These are phyloP conservation scores for Chondrilla cf. caribensis DNA, from an alignment of 37 sponge, comb jelly and placozoan genomes.

Conservation along the genomic window DNA sequence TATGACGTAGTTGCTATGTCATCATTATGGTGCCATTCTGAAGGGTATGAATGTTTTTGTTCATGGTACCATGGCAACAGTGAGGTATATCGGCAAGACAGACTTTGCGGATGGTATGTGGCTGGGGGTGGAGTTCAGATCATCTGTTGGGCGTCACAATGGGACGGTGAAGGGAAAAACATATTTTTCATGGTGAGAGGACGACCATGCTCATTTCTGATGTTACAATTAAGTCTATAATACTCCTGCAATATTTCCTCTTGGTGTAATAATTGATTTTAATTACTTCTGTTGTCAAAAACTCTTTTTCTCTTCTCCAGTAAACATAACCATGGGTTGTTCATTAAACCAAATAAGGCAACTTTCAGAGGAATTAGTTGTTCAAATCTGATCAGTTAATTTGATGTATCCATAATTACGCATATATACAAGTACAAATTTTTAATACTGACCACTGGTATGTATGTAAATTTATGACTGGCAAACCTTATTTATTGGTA, in stretches of 20 bases:
- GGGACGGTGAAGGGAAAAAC: slow-evolving; percentile 82
- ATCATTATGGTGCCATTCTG: too few species aligned
- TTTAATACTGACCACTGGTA: too few species aligned
- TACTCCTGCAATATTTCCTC: too few species aligned
- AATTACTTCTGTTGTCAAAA: too few species aligned
- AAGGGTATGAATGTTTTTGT: slow-evolving; percentile 87
- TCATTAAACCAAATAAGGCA: slow-evolving; percentile 81
- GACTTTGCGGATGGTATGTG: slow-evolving; percentile 87
- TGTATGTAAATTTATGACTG: too few species aligned
- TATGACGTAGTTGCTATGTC: too few species aligned
- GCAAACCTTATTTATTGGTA: too few species aligned
- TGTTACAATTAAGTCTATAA: too few species aligned
- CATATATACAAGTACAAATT: too few species aligned
- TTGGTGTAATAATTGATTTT: too few species aligned
- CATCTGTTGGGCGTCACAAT: slow-evolving; percentile 92
- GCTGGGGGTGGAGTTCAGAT: slow-evolving; percentile 88
- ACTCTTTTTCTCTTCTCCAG: too few species aligned
- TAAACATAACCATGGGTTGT: slow-evolving; percentile 75
- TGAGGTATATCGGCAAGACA: slow-evolving; percentile 77
- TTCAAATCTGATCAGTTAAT: slow-evolving; percentile 41
- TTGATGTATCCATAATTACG: too few species aligned
- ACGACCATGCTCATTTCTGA: background rate
- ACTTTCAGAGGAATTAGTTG: slow-evolving; percentile 89
- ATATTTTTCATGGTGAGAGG: slow-evolving; percentile 79
- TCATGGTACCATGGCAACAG: slow-evolving; percentile 71